These are phyloP conservation scores for Tauraco hartlaubi DNA, from an alignment of 2,797 vertebrate genomes.

Conservation along the genomic window DNA sequence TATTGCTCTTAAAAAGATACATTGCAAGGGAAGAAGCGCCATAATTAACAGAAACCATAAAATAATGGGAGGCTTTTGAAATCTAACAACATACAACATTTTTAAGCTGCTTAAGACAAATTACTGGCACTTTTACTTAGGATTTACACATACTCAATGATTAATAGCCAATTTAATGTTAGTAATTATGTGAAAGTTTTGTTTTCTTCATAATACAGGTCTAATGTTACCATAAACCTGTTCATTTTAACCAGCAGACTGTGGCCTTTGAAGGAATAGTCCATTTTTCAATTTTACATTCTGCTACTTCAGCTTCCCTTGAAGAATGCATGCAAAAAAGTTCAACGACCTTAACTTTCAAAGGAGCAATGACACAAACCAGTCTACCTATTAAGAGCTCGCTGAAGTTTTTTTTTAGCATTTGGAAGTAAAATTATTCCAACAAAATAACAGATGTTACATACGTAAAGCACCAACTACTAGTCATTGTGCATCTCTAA, in stretches of 20 bases:
- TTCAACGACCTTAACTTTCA: constrained; percentile 84
- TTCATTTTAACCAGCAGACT: constrained; percentile 79
- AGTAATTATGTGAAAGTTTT: constrained; percentile 82
- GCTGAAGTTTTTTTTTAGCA: constrained; percentile 81
- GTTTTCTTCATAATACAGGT: constrained; percentile 79
- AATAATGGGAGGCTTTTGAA: constrained; percentile 43
- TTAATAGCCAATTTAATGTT: constrained; percentile 85
- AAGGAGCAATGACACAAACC: constrained; percentile 80
- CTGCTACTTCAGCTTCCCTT: constrained; percentile 90
- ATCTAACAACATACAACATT: constrained; percentile 59
- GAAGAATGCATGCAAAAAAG: constrained; percentile 80
- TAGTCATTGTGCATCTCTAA: constrained; percentile 80
- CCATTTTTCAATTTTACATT: constrained; percentile 89
- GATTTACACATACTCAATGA: constrained; percentile 81
- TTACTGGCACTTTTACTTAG: constrained; percentile 72
- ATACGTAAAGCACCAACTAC: constrained; percentile 82
- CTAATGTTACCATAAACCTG: constrained; percentile 68
- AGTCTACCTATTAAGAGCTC: constrained; percentile 87
- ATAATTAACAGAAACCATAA: constrained; percentile 40
- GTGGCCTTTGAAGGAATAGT: constrained; percentile 76
- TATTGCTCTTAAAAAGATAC: constrained; percentile 11
- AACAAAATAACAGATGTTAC: constrained; percentile 84
- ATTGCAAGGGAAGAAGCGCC: constrained; percentile 11
- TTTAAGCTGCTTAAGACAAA: constrained; percentile 83
- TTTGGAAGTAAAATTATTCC: constrained; percentile 85